phyloP scores from a whole-genome alignment of 2,888 invertebrate genomes.

The Drosophila algonquin region DNA sequence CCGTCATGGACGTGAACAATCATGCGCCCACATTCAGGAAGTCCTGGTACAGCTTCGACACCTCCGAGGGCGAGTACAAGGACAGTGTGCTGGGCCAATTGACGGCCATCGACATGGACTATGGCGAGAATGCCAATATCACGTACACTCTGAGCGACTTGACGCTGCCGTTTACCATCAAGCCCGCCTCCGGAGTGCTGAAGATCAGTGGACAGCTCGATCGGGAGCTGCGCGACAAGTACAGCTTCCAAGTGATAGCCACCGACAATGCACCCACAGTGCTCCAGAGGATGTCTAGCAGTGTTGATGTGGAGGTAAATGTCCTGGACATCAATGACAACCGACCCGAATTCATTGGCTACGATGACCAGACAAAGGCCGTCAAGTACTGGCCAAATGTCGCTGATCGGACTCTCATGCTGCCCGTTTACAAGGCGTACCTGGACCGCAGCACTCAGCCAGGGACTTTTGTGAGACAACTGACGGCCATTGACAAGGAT shows the following conservation, averaged over 20 bases:
- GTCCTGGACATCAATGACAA: conserved; percentile 94
- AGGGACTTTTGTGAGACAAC: conserved; percentile 89
- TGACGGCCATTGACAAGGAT: conserved; percentile 93
- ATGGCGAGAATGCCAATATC: conserved; percentile 91
- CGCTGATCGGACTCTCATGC: conserved; percentile 74
- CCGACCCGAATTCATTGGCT: conserved; percentile 91
- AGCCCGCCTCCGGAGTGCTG: conserved; percentile 88
- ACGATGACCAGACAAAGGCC: conserved; percentile 86
- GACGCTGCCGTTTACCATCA: conserved; percentile 88
- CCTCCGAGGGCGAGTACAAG: conserved; percentile 91
- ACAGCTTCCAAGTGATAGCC: conserved; percentile 89
- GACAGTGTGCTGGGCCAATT: conserved; percentile 90
- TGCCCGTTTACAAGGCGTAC: conserved; percentile 91
- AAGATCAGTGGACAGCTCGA: conserved; percentile 91
- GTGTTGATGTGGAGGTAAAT: conserved; percentile 92
- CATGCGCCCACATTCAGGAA: conserved; percentile 93
- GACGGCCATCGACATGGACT: conserved; percentile 91
- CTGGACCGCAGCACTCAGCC: conserved; percentile 90
- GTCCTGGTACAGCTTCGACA: conserved; percentile 92
- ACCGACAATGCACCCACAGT: conserved; percentile 87
- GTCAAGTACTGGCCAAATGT: conserved; percentile 71
- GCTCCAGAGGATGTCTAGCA: conserved; percentile 87
- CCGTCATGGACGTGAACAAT: conserved; percentile 91
- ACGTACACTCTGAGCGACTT: conserved; percentile 88
- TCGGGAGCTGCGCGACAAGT: conserved; percentile 89